Conservation (phyloP, 2,797 vertebrate genomes). For the Sciaenops ocellatus region DNA sequence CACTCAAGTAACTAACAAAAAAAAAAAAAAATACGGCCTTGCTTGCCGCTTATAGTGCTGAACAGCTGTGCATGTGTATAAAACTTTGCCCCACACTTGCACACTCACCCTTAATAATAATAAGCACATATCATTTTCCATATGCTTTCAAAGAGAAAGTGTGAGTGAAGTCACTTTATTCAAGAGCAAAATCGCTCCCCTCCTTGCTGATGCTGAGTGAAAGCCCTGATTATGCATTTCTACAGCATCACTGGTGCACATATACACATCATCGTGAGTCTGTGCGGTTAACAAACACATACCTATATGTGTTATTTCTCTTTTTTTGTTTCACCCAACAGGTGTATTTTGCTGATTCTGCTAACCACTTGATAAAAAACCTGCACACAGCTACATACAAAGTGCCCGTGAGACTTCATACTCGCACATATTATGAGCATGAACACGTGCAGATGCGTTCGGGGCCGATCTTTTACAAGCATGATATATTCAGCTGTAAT, state of each 20-base stretch:
- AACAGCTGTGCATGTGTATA: constrained; percentile 56
- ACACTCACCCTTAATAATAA: constrained; percentile 53
- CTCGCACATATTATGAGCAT: constrained; percentile 28
- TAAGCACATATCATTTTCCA: constrained; percentile 42
- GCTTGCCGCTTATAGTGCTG: constrained; percentile 17
- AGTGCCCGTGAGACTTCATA: neutral
- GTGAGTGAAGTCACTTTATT: constrained; percentile 28
- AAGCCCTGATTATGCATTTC: constrained; percentile 50
- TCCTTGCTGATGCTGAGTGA: constrained; percentile 28
- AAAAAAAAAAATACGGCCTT: constrained; percentile 22
- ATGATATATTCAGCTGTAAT: constrained; percentile 48
- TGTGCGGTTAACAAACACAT: constrained; percentile 13
- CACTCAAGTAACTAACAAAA: constrained; percentile 18
- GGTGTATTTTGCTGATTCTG: constrained; percentile 32
- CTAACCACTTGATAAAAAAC: neutral
- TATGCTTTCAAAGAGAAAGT: constrained; percentile 21
- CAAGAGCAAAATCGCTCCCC: constrained; percentile 14
- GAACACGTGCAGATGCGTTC: constrained; percentile 44
- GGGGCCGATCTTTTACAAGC: constrained; percentile 46
- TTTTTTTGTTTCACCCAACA: constrained; percentile 20
- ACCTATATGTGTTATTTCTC: constrained; percentile 21
- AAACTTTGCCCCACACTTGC: constrained; percentile 42
- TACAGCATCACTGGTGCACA: constrained; percentile 12
- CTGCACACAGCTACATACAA: neutral
- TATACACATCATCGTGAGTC: neutral